Evolutionary conservation across 2,888 invertebrate genomes (phyloP).

Genomic region (Cataglyphis albicans): DNA sequence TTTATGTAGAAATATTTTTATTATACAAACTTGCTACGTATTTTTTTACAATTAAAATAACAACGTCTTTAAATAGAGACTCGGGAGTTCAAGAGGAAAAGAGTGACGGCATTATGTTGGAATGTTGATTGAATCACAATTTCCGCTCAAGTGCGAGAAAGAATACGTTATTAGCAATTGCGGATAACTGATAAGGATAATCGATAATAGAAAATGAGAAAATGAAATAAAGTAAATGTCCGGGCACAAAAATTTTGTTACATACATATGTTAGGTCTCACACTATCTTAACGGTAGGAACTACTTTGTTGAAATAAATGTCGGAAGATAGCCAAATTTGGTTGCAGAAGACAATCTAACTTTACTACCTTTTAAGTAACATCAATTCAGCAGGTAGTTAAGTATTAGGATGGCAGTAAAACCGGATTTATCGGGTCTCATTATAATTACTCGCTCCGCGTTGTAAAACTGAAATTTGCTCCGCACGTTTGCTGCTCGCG

Average conservation of each 20-base stretch:
- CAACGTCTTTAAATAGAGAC: not conserved
- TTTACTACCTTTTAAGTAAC: conserved; percentile 32
- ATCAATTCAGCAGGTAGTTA: conserved; percentile 35
- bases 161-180: not conserved
- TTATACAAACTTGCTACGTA: not conserved
- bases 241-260: not conserved
- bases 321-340: conserved; percentile 29
- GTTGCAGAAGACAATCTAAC: conserved; percentile 28
- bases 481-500: conserved; percentile 14
- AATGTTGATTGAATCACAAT: conserved; percentile 33
- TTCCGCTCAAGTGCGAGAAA: conserved; percentile 33
- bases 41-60: not conserved
- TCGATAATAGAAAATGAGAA: not conserved
- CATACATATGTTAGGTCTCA: not conserved
- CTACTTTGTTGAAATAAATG: conserved; percentile 7
- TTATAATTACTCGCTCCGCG: conserved; percentile 20
- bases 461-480: conserved; percentile 35
- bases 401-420: conserved; percentile 26
- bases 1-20: not conserved
- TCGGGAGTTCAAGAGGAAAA: not conserved
- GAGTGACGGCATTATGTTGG: not conserved
- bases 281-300: conserved; percentile 6
- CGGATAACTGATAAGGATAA: conserved; percentile 13
- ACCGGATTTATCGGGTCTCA: conserved; percentile 39
- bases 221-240: not conserved